Evolutionary conservation across 2,113 vertebrate species (phyloP).

Genomic region (Muntiacus muntjak): DNA sequence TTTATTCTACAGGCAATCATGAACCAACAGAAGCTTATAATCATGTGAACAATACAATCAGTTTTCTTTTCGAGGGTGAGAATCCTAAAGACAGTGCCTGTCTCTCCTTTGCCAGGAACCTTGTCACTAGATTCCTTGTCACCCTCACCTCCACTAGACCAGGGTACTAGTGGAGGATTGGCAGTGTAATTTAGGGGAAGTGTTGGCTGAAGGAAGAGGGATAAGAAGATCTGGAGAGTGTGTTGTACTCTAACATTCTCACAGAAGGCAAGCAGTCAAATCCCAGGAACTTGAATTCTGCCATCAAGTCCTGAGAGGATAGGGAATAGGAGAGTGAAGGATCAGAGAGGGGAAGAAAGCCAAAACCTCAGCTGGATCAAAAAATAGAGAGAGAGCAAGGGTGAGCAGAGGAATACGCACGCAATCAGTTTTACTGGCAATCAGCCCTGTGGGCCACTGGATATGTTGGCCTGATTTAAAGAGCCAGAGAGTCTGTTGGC

Average conservation of each 20-base stretch:
- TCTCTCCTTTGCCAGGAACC: background rate
- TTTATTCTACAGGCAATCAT: background rate
- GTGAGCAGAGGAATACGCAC: background rate
- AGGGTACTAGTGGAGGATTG: background rate
- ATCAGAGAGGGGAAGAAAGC: background rate
- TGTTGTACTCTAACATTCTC: background rate
- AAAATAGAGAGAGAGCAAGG: background rate
- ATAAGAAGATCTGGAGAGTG: background rate
- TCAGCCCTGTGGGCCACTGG: background rate
- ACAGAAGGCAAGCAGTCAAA: background rate
- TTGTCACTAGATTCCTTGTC: background rate
- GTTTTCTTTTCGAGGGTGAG: background rate
- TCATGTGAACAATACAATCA: background rate
- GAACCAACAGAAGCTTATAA: background rate
- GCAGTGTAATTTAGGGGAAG: background rate
- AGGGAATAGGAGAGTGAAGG: background rate
- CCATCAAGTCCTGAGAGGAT: background rate
- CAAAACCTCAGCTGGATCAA: background rate
- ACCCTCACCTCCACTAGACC: background rate
- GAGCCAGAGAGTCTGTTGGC: background rate
- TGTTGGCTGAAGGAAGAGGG: background rate
- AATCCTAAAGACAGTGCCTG: background rate
- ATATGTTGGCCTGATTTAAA: background rate
- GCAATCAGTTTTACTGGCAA: background rate
- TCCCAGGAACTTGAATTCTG: constrained; percentile 19